These are phyloP conservation scores for Pseudorhombus dupliciocellatus DNA, from an alignment of 2,113 vertebrate genomes.

Conservation along the genomic window DNA sequence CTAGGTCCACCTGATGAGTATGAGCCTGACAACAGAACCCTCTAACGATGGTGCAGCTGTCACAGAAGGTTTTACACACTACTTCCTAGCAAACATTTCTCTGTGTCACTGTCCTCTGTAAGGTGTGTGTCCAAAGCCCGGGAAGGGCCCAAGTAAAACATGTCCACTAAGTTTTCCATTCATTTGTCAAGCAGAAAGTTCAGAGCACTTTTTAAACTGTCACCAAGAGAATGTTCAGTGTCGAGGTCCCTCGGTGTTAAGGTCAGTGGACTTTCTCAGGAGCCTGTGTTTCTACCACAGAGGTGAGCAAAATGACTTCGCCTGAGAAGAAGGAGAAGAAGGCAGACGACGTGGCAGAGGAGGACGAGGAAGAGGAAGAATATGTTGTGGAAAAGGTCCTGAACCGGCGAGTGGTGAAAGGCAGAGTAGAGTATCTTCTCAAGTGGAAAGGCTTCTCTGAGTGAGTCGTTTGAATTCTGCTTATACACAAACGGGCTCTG, in stretches of 20 bases:
- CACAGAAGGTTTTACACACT: constrained; percentile 78
- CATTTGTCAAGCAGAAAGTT: background rate
- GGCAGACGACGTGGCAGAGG: constrained; percentile 93
- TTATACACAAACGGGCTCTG: too few species aligned
- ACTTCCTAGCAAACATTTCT: constrained; percentile 47
- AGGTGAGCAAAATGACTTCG: constrained; percentile 83
- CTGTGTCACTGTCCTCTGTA: constrained; percentile 36
- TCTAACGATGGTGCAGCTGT: constrained; percentile 75
- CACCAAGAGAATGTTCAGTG: too few species aligned
- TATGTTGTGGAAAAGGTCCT: constrained; percentile 98
- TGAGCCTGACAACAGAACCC: constrained; percentile 82
- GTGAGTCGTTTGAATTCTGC: constrained; percentile 74
- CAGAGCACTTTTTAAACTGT: background rate
- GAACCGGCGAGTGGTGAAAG: constrained; percentile 93
- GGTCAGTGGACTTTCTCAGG: too few species aligned
- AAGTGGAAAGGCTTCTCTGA: constrained; percentile 98
- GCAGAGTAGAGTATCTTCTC: constrained; percentile 94
- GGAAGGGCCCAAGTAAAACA: background rate
- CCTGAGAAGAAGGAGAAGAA: constrained; percentile 96
- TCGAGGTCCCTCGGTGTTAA: too few species aligned
- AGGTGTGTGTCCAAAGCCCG: constrained; percentile 25
- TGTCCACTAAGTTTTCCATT: background rate
- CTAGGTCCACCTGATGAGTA: constrained; percentile 76
- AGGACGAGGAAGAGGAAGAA: constrained; percentile 96
- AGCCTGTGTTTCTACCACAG: constrained; percentile 7